phyloP scores from a whole-genome alignment of 1,140 invertebrate genomes.

The Drosophila tristis region DNA sequence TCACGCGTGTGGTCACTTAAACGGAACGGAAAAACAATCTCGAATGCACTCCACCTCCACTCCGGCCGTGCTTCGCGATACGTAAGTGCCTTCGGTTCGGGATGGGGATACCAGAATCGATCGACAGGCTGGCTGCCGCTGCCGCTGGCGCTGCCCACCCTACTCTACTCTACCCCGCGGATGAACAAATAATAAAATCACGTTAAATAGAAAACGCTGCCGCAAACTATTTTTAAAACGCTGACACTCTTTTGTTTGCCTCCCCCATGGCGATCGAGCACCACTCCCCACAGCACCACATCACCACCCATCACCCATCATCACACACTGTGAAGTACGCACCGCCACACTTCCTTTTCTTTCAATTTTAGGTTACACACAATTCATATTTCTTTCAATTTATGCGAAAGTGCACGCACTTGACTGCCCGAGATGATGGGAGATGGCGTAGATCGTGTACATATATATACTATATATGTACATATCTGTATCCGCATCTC shows the following conservation, averaged over 20 bases:
- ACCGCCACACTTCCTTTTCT: constrained; percentile 60
- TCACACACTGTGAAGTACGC: constrained; percentile 41
- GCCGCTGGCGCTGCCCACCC: no score
- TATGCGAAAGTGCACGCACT: constrained; percentile 59
- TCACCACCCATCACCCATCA: neutral
- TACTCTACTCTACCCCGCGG: neutral
- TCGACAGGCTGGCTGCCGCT: constrained; percentile 2
- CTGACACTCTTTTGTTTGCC: constrained; percentile 77
- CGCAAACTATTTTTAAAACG: constrained; percentile 76
- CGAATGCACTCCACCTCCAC: constrained; percentile 51
- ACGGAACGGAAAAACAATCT: constrained; percentile 33
- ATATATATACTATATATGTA: neutral
- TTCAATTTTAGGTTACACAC: constrained; percentile 75
- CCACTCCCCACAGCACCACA: neutral
- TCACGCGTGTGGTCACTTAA: constrained; percentile 63
- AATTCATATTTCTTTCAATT: constrained; percentile 70
- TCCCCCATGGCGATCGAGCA: constrained; percentile 17
- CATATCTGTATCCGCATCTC: neutral
- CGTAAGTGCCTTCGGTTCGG: constrained; percentile 13
- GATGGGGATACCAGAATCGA: constrained; percentile 40
- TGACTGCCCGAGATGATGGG: neutral
- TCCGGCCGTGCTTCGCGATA: constrained; percentile 29
- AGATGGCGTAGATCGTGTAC: constrained; percentile 12
- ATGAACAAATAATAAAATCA: constrained; percentile 59
- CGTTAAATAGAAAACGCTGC: constrained; percentile 71